Base-by-base conservation (phyloP, 1,140 invertebrate genomes). In the Bombus affinis region DNA sequence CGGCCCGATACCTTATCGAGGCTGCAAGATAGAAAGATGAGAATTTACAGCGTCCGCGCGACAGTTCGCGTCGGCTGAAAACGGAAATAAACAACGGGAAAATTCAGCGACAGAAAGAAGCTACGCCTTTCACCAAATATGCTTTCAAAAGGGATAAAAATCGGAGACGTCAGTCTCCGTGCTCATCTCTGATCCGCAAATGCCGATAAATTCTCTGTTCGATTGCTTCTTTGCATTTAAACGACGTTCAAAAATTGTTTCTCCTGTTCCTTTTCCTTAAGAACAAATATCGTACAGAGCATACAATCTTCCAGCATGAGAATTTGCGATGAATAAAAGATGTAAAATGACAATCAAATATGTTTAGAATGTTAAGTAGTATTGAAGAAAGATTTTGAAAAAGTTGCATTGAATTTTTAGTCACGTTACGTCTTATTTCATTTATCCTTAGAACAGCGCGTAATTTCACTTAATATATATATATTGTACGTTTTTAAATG, bases 11-110 rank as follows among this genome's bases (percentile, higher is more conserved):
- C 89, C 81, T 76, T 84, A 90, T 90, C 89, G 89, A 74, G 74
- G 70, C 86, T 87, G 89, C 81, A 70, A 90, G 88, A 87, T 87
- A 84, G 81, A 77, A 84, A 87, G 88, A 89, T 87, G 89, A 90
- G 88, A 90, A 90, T 90, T 90, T 90, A 90, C 89, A 84, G 85
- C 89, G 85, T 59, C 59, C 88, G 87, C 68, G 73, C 77, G 88
- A 89, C 88, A 88, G 87, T 37, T 78, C 87, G 78, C 80, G 32
- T n/a, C 9, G 57, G 12, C 39, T 53, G 44, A 32, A 68, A 70
- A n/a, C 44, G 62, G 70, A 70, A 83, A 83, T 83, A 78, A 76
- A 89, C 87, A 86, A 89, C 83, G 42, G 15, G 15, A 72, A 71
- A 72, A 80, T 72, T 85, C 32, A 57, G 28, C 53, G 32, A 53